These are phyloP conservation scores for Pseudoatta argentina DNA, from an alignment of 1,140 invertebrate species.

Conservation along the genomic window DNA sequence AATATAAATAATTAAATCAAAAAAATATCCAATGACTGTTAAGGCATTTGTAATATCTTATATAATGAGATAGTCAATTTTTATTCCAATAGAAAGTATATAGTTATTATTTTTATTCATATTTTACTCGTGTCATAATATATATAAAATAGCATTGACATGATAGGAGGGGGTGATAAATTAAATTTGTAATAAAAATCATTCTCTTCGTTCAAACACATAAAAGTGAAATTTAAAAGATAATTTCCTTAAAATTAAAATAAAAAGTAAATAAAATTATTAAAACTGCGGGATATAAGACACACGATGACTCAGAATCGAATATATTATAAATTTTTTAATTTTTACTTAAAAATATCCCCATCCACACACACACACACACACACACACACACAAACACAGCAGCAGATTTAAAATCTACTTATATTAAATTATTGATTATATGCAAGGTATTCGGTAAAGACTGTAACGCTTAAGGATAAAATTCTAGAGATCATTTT, in stretches of 20 bases:
- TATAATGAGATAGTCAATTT: neutral
- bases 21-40: constrained; percentile 1
- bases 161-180: neutral
- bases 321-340: neutral
- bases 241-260: neutral
- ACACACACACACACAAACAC: too few species aligned
- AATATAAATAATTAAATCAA: neutral
- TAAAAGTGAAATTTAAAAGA: neutral
- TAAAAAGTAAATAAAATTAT: constrained; percentile 6
- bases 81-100: neutral
- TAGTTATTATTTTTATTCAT: constrained; percentile 5
- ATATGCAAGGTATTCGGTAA: neutral
- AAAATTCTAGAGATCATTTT: too few species aligned
- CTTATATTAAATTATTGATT: neutral
- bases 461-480: too few species aligned
- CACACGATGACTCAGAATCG: neutral
- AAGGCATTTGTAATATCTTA: neutral
- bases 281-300: neutral
- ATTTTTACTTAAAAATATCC: constrained; percentile 8
- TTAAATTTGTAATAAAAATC: neutral
- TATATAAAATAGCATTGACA: neutral
- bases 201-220: neutral
- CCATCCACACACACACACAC: neutral
- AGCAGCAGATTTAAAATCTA: neutral
- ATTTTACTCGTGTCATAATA: constrained; percentile 24